Evolutionary conservation across 2,113 vertebrate genomes (phyloP).

Genomic region (Quiscalus mexicanus): DNA sequence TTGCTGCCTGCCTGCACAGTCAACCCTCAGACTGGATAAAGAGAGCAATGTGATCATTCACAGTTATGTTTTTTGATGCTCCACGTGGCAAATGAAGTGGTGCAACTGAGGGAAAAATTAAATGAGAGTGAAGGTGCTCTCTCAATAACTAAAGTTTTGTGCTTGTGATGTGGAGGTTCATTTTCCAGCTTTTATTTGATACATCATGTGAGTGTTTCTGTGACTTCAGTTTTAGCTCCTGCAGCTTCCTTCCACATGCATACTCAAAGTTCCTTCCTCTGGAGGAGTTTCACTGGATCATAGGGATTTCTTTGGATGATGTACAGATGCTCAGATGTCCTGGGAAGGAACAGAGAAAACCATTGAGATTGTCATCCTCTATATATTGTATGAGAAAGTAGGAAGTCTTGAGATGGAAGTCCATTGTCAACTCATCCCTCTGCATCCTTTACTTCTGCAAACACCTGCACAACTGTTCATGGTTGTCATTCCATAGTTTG

Average conservation of each 20-base stretch:
- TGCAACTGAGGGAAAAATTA: not conserved
- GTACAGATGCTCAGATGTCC: not conserved
- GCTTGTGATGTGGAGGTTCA: accelerated
- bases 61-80: not conserved
- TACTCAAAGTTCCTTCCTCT: not conserved
- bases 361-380: not conserved
- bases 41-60: not conserved
- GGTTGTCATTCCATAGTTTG: not conserved
- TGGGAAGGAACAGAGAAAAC: not conserved
- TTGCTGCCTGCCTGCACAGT: not conserved
- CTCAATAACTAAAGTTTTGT: not conserved
- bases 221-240: not conserved
- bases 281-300: not conserved
- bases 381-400: not conserved
- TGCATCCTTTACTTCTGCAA: not conserved
- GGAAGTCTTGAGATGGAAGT: not conserved
- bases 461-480: not conserved
- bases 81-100: not conserved
- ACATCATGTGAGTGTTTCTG: not conserved
- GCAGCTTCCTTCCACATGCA: not conserved
- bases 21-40: not conserved
- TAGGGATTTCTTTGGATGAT: not conserved
- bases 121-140: not conserved
- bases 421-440: not conserved
- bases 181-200: not conserved